Conservation (phyloP, 2,888 invertebrate genomes). For the Euplagia quadripunctaria region DNA sequence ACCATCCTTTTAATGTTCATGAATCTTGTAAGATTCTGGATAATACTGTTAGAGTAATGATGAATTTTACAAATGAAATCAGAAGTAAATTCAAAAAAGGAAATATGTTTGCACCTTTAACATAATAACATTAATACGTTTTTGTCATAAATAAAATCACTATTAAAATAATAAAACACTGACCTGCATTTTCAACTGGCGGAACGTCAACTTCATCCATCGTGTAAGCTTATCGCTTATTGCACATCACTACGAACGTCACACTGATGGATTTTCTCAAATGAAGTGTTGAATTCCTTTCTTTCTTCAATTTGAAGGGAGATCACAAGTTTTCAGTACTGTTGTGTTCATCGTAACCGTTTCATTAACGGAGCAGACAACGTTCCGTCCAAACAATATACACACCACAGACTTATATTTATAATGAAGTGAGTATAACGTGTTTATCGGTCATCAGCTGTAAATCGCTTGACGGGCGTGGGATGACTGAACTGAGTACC, state of each 20-base stretch:
- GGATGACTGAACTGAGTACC: slow-evolving; percentile 56
- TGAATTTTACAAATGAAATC: too few species aligned
- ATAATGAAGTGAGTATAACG: slow-evolving; percentile 62
- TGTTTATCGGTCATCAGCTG: slow-evolving; percentile 51
- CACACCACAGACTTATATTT: slow-evolving; percentile 34
- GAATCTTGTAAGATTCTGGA: too few species aligned
- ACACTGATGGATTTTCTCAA: slow-evolving; percentile 16
- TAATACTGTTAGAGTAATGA: too few species aligned
- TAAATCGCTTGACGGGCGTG: slow-evolving; percentile 56
- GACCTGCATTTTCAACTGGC: slow-evolving; percentile 12
- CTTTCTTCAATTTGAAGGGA: slow-evolving; percentile 23
- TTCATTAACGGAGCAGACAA: slow-evolving; percentile 28
- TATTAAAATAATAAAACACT: neutral
- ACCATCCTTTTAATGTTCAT: too few species aligned
- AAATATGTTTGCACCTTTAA: neutral
- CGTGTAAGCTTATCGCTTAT: slow-evolving; percentile 12
- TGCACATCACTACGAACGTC: slow-evolving; percentile 47
- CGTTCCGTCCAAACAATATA: slow-evolving; percentile 39
- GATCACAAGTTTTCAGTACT: slow-evolving; percentile 27
- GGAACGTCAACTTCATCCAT: slow-evolving; percentile 30
- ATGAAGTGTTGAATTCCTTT: slow-evolving; percentile 11
- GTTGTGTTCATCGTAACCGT: slow-evolving; percentile 38
- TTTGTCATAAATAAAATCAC: neutral
- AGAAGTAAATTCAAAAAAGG: neutral
- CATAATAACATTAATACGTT: neutral